Base-by-base conservation (phyloP, 2,888 invertebrate species). In the Tricholauxania praeusta region DNA sequence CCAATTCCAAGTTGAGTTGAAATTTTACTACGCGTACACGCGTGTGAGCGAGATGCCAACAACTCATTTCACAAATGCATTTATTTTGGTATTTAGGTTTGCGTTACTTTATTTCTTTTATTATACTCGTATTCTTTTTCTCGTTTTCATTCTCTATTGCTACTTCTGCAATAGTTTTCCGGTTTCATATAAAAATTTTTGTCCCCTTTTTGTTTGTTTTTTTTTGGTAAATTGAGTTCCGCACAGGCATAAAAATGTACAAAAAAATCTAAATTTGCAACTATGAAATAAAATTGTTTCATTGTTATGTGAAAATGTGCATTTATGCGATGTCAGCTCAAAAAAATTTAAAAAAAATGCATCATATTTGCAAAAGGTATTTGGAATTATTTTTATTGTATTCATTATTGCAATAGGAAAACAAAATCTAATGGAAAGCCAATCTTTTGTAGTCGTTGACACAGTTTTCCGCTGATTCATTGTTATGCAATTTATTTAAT, bases 241-340 rank as follows among this genome's bases (percentile, higher is more conserved):
- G 49, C 19, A 10, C 53, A 71, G 64, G 66, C 55, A 2, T 17
- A 62, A 1, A 60, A 39, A 17, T 32, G 17, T 15, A n/a, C 22
- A 12, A 5, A n/a, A 7, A 63, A 47, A 8, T 17, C 17, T 15
- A 22, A 48, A 62, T 65, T 55, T 71, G 57, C 64, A 74, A 60
- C 72, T 12, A 51, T 57, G 39, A 71, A 48, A 60, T 69, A 68
- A 73, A 65, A 77, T 71, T 74, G 72, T 70, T 71, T 76, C 52
- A 79, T 78, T 78, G 78, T 78, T 77, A 78, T 79, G 79, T 75
- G 74, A 76, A 78, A 76, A 76, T 77, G 78, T 79, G 78, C 75
- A 77, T 79, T 79, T 75, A 74, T 67, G 72, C 76, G 74, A 76
- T 74, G 73, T 78, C 75, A 77, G 76, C 17, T 12, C 7, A 4